Evolutionary conservation across 2,113 vertebrate genomes (phyloP), one percentile per base, ranked within the genome.

Genomic region (Grantiella picta): DNA sequence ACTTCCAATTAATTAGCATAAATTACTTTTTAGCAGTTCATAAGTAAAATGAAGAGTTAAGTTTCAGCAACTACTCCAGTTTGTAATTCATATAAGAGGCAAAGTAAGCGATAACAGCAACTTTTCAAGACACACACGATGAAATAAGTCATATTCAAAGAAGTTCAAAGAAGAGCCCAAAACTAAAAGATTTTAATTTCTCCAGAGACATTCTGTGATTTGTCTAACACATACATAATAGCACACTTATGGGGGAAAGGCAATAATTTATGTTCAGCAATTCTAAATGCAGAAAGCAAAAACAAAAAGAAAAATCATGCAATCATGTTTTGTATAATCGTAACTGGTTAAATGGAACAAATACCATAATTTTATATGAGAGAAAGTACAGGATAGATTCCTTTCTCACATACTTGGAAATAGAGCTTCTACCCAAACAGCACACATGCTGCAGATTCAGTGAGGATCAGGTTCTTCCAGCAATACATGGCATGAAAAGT

Each of bases 211-310:
- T 84, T 71, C 27, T 44, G 60, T 7, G 19, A 38, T 50, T 59
- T 15, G 27, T 56, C 69, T 53, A 57, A 81, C 31, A 59, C 29
- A 71, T 4, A 49, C 1, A 4, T 22, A 77, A 88, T 23, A 88
- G 40, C 59, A 90, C 76, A 89, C 49, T 85, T 71, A 97, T 89
- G 94, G 91, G 95, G 94, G 89, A 96, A 95, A 96, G 79, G 92
- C 63, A 84, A 16, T 5, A 80, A 59, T 63, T 85, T 52, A 27
- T 31, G 44, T 79, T 77, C 52, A 82, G 59, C 89, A 95, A 64
- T 81, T 95, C 40, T 71, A 84, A 64, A 84, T 9, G 36, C 59
- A 89, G 1, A 63, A 92, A 66, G 38, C 52, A 94, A 59, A 79
- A 75, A 61, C 49, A 60, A 79, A 50, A 57, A 85, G 22, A 72